Evolutionary conservation across 2,797 vertebrate species (phyloP), one percentile per base, ranked within the genome.

Genomic region (Mustela erminea): DNA sequence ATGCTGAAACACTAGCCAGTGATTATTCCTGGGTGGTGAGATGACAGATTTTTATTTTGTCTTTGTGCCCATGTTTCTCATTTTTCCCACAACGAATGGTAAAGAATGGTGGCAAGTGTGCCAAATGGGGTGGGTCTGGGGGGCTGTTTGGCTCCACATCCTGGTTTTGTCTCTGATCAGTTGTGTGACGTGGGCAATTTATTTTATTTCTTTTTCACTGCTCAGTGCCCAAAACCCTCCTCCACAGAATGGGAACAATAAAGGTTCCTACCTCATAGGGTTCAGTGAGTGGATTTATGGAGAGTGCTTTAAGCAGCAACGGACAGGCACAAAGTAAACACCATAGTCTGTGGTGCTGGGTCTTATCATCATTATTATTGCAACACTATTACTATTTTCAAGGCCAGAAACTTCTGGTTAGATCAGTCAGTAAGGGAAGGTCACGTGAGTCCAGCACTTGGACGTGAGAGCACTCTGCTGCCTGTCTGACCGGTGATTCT

Each of bases 311-410:
- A 20, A 7, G 84, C n/a, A 74, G 14, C 12, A 13, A 25, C 14
- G 41, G 56, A 27, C 23, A 60, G 58, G 58, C 29, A 74, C 4
- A 7, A 1, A n/a, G 27, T 25, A 27, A 46, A 92, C 43, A 46
- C 11, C 25, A 38, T 1, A n/a, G 38, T 49, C 2, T 10, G 3
- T 7, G n/a, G 27, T 1, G 2, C 2, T 29, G 81, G 20, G 46
- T 46, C 41, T 38, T 72, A 41, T 38, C 38, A 41, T 10, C n/a
- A 27, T 10, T 29, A 32, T 17, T 21, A 13, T 49, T 62, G 14
- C 35, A 17, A 81, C 13, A 29, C 43, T 38, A 41, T 18, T 7
- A 2, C 21, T 17, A 35, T 84, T 35, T 66, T n/a, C 70, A 64
- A 77, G n/a, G n/a, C 54, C 72, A 80, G 85, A 58, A 56, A 46